Conservation (phyloP, 2,113 vertebrate species). For the Microtus pennsylvanicus region DNA sequence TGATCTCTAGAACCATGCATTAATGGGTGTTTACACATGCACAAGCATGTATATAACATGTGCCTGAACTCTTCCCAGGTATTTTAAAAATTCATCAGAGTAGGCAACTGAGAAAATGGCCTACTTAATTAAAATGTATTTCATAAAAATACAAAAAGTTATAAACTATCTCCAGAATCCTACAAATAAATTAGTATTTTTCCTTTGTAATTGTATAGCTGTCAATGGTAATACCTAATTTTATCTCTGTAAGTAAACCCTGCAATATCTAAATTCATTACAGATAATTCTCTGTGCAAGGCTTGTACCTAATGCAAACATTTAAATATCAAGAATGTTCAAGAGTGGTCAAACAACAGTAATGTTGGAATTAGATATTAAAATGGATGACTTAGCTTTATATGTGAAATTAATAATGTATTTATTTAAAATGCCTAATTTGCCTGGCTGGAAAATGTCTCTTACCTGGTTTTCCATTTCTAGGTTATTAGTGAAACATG, state of each 20-base stretch:
- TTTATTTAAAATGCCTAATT: conserved; percentile 59
- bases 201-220: neutral
- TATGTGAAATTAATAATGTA: conserved; percentile 59
- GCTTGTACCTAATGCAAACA: neutral
- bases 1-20: neutral
- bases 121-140: neutral
- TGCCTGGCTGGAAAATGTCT: conserved; percentile 56
- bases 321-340: conserved; percentile 33
- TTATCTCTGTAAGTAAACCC: neutral
- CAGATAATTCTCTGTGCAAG: neutral
- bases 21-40: neutral
- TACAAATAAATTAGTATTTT: neutral
- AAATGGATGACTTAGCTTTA: conserved; percentile 27
- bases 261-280: neutral
- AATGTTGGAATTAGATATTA: neutral
- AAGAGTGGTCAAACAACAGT: conserved; percentile 43
- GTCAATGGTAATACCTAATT: neutral
- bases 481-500: conserved; percentile 46
- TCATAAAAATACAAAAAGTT: neutral
- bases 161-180: neutral
- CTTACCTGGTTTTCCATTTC: conserved; percentile 47
- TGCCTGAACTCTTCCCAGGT: neutral
- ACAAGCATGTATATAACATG: neutral
- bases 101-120: neutral
- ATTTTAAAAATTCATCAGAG: neutral